Base-by-base conservation (phyloP, 2,797 vertebrate species). In the Sebastes itinus region DNA sequence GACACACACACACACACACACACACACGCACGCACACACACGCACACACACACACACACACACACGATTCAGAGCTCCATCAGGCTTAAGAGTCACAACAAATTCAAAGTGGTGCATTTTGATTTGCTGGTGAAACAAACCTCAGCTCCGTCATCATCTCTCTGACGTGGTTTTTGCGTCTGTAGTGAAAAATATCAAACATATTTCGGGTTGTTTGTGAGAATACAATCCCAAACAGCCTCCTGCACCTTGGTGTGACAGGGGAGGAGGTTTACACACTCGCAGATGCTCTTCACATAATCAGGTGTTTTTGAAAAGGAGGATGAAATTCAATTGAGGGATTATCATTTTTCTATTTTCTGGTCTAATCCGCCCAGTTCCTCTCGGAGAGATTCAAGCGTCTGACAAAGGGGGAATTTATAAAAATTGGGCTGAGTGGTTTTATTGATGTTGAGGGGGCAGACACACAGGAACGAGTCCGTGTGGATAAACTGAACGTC, bases 341-440 rank as follows among this genome's bases (percentile, higher is more conserved):
- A 91, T 92, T 90, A 90, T 72, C 4, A 71, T 80, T 83, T 75
- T 75, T 82, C 75, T 70, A 60, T 89, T 84, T 80, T 84, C 56
- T 35, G 69, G 30, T 83, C 49, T 87, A 87, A 91, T 92, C 87
- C 79, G 1, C 11, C 22, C 23, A 9, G 22, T 69, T 82, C 64
- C 64, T 82, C 64, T 78, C 13, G 18, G 46, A 66, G 59, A 73
- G 58, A 83, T 77, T 67, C 60, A 20, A 23, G 52, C 38, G 2
- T 18, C 38, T 72, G 75, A 85, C 85, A 80, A 76, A 75, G 75
- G 78, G 30, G 30, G 77, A 32, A 42, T 82, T 85, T 25, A 58
- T 56, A 66, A 55, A 69, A 79, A 56, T 4, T 23, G 16, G 25
- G 10, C 22, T 81, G 76, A 80, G 73, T 56, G 65, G 59, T 63